These are phyloP conservation scores for Lutra lutra DNA, from an alignment of 2,797 vertebrate genomes.

Conservation along the genomic window DNA sequence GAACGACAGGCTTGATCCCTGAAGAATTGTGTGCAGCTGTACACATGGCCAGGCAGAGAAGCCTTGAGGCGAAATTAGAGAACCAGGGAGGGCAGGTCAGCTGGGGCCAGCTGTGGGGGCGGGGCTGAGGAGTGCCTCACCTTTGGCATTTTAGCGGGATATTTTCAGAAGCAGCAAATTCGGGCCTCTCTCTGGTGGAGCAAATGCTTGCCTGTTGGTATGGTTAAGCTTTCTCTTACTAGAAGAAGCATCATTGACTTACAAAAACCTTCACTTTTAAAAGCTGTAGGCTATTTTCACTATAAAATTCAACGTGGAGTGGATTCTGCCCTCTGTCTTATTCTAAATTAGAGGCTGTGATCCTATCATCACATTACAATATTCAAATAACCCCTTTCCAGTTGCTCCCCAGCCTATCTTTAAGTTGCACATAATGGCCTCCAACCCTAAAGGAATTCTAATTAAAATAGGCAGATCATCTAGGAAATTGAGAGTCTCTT, in stretches of 20 bases:
- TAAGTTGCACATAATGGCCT: neutral
- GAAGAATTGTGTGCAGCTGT: neutral
- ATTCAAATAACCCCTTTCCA: neutral
- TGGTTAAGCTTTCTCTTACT: neutral
- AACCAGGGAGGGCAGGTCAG: slow-evolving; percentile 61
- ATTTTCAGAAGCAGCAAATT: slow-evolving; percentile 75
- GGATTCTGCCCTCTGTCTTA: neutral
- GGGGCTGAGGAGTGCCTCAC: neutral
- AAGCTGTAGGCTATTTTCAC: neutral
- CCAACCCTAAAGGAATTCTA: slow-evolving; percentile 3
- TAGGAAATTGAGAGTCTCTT: neutral
- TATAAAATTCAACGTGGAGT: slow-evolving; percentile 18
- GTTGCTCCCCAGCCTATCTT: neutral
- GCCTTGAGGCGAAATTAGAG: slow-evolving; percentile 58
- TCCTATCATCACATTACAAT: neutral
- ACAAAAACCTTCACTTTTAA: neutral
- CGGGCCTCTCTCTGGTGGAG: neutral
- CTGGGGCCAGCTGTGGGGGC: neutral
- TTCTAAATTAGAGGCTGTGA: neutral
- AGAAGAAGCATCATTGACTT: neutral
- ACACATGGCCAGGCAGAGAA: neutral
- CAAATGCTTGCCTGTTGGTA: neutral
- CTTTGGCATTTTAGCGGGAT: slow-evolving; percentile 76
- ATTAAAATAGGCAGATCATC: neutral
- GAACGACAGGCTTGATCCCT: neutral